phyloP scores from a whole-genome alignment of 1,140 invertebrate genomes.

The Brachionus calyciflorus region DNA sequence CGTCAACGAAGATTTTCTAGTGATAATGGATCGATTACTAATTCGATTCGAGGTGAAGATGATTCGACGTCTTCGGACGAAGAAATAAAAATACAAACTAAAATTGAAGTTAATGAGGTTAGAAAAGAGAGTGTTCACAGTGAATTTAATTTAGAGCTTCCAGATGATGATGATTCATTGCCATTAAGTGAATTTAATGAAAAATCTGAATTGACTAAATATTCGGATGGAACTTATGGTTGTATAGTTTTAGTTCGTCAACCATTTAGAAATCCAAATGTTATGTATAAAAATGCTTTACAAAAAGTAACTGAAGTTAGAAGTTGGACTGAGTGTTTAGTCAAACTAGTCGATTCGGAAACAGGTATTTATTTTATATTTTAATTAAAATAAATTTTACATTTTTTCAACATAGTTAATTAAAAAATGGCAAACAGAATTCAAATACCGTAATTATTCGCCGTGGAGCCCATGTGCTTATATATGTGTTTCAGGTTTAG shows the following conservation, averaged over 20 bases:
- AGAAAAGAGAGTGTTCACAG: slow-evolving; percentile 23
- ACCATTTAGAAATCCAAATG: slow-evolving; percentile 27
- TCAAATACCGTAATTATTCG: too few relatives aligned
- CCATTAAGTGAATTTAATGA: slow-evolving; percentile 40
- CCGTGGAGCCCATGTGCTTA: too few relatives aligned
- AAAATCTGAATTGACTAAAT: slow-evolving; percentile 24
- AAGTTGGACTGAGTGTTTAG: slow-evolving; percentile 39
- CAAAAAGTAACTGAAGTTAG: slow-evolving; percentile 43
- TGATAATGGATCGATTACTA: slow-evolving; percentile 3
- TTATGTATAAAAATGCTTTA: slow-evolving; percentile 30
- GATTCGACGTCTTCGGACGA: background rate
- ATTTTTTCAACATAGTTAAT: too few relatives aligned
- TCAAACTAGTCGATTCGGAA: slow-evolving; percentile 20
- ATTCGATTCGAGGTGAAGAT: slow-evolving; percentile 33
- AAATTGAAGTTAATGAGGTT: background rate
- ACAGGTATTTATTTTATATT: background rate
- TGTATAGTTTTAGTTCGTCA: slow-evolving; percentile 37
- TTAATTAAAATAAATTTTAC: background rate
- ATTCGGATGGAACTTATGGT: slow-evolving; percentile 24
- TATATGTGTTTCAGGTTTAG: too few relatives aligned
- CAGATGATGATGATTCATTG: slow-evolving; percentile 42
- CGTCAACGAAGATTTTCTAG: background rate
- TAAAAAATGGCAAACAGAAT: too few relatives aligned
- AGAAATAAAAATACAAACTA: background rate
- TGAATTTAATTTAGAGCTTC: slow-evolving; percentile 43